Base-by-base conservation (phyloP, 2,888 invertebrate genomes). In the Parnassius glacialis region DNA sequence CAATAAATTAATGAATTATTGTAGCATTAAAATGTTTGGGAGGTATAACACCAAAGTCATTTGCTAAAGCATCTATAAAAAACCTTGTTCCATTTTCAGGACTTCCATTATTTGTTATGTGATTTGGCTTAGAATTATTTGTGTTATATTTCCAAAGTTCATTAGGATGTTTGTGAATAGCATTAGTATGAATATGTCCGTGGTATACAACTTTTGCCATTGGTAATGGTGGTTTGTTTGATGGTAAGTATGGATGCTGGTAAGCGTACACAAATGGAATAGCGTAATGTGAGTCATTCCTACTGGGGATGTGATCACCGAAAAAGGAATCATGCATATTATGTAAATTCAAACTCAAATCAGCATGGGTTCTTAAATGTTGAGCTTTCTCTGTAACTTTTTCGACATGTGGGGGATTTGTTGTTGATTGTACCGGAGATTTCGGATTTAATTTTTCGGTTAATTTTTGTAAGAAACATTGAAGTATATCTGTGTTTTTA, bases 401-500 rank as follows among this genome's bases (percentile, higher is more conserved):
- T 48, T 64, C 59, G 25, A 51, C 10, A 25, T 48, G 13, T 48
- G 25, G 1, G 55, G 52, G 52, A 12, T 48, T 9, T 48, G 10
- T 48, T 52, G 59, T 54, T 52, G 53, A 52, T 53, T 45, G 52
- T 20, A 60, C 20, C 41, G 54, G 59, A 12, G 64, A 63, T 1
- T 58, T 9, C 16, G 67, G 52, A 13, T 67, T 68, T 0, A 81
- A 67, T 59, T 70, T 79, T 0, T 76, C 73, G 0, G 78, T 64
- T 10, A 90, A 58, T 70, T 83, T 84, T n/a, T 70, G 61, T 10
- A 90, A 66, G 54, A 89, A 86, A 0, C 54, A 64, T 66, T 85
- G 75, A 10, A 90, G 60, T 12, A 85, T 70, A 25, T 81, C 76
- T 0, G 89, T 88, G 52, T 90, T 90, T 61, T 66, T 75, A 45